Percentiles rank a stretch among this genome's conserved stretches.
phyloP scores from a whole-genome alignment of 2,797 vertebrate species.

The Brachyrhaphis roseni region DNA sequence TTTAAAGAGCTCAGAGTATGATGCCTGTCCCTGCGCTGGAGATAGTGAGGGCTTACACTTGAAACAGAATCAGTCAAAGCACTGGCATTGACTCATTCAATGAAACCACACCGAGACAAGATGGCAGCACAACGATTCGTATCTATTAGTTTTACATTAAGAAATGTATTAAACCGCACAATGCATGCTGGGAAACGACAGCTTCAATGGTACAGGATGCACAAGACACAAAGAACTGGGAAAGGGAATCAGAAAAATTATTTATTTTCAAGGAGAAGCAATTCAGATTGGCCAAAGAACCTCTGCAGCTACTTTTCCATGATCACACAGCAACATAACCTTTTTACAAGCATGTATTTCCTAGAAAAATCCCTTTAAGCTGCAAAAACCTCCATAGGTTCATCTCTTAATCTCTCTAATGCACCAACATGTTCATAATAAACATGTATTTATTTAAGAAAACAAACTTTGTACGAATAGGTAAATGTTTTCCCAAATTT shows the following conservation, averaged over 20 bases:
- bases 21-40: slow-evolving; percentile 30
- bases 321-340: slow-evolving; percentile 5
- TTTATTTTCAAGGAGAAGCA: slow-evolving; percentile 26
- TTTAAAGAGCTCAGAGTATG: slow-evolving; percentile 52
- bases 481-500: background rate
- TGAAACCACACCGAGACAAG: slow-evolving; percentile 12
- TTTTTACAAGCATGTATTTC: background rate
- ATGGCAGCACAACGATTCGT: slow-evolving; percentile 21
- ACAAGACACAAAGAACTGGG: background rate
- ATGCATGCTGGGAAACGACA: slow-evolving; percentile 24
- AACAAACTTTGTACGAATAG: background rate
- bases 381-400: background rate
- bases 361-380: slow-evolving; percentile 1
- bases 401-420: background rate
- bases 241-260: background rate
- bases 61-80: slow-evolving; percentile 38
- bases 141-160: slow-evolving; percentile 40
- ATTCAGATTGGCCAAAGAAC: slow-evolving; percentile 13
- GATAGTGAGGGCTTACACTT: slow-evolving; percentile 33
- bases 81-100: background rate
- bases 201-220: slow-evolving; percentile 7
- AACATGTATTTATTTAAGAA: background rate
- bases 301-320: background rate
- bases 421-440: background rate
- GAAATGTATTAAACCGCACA: slow-evolving; percentile 7